These are phyloP conservation scores for Leucophora obtusa DNA, from an alignment of 2,888 invertebrate species.

Conservation along the genomic window DNA sequence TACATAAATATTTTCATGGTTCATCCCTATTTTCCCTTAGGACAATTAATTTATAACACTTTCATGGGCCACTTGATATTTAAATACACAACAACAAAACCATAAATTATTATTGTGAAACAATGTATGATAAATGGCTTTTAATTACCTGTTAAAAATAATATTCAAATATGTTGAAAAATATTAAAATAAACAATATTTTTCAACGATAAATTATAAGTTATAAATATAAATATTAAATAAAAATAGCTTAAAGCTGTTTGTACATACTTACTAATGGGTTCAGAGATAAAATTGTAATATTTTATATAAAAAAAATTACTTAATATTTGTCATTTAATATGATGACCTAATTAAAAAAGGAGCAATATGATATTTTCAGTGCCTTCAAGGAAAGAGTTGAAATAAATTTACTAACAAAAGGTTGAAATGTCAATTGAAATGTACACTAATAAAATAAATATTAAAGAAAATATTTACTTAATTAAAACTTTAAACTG, in stretches of 20 bases:
- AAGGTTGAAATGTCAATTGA: no score
- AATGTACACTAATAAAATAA: no score
- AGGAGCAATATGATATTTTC: no score
- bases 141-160: slow-evolving; percentile 36
- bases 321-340: no score
- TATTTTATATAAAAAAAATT: not conserved
- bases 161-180: not conserved
- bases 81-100: slow-evolving; percentile 28
- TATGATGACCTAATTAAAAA: no score
- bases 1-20: not conserved
- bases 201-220: not conserved
- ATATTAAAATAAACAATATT: not conserved
- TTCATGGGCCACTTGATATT: slow-evolving; percentile 63
- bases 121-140: slow-evolving; percentile 58
- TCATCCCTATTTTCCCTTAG: slow-evolving; percentile 37
- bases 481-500: no score
- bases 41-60: slow-evolving; percentile 62
- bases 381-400: no score
- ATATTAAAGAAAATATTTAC: no score
- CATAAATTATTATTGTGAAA: slow-evolving; percentile 55
- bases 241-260: not conserved
- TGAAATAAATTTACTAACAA: no score
- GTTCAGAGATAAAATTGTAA: not conserved
- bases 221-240: slow-evolving; percentile 5
- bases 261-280: slow-evolving; percentile 8